Conservation (phyloP, 2,888 invertebrate species). For the Ectemnius cavifrons region DNA sequence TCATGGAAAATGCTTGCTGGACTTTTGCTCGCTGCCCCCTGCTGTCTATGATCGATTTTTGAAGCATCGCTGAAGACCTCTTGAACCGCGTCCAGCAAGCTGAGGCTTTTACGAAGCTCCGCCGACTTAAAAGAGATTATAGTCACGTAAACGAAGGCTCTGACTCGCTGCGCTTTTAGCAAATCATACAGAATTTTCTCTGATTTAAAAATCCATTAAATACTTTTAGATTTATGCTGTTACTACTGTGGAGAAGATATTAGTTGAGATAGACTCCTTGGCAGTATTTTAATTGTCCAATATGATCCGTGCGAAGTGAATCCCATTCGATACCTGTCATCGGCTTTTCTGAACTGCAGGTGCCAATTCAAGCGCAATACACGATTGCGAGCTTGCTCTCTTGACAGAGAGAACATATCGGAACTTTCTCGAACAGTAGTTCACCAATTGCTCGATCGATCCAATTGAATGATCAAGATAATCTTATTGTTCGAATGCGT, state of each 20-base stretch:
- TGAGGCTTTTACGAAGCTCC: background rate
- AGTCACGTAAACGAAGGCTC: too few relatives aligned
- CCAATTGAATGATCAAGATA: background rate
- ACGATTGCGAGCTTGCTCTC: background rate
- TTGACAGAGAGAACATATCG: background rate
- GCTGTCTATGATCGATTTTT: conserved; percentile 7
- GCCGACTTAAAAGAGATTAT: too few relatives aligned
- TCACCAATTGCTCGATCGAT: background rate
- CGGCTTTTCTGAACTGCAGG: background rate
- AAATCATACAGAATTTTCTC: too few relatives aligned
- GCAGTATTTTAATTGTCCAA: too few relatives aligned
- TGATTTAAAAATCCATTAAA: too few relatives aligned
- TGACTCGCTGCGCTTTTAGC: too few relatives aligned
- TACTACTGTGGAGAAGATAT: too few relatives aligned
- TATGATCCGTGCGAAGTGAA: too few relatives aligned
- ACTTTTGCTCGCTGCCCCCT: background rate
- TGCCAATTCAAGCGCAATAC: background rate
- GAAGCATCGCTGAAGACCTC: background rate
- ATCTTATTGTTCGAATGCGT: too few relatives aligned
- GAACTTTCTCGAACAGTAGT: conserved; percentile 7
- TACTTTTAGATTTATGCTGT: too few relatives aligned
- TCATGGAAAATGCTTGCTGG: conserved; percentile 29
- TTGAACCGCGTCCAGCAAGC: background rate
- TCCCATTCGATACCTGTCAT: background rate
- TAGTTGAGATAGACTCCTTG: too few relatives aligned